These are phyloP conservation scores for Scaptomyza hsui DNA, from an alignment of 1,140 invertebrate genomes.

Conservation along the genomic window DNA sequence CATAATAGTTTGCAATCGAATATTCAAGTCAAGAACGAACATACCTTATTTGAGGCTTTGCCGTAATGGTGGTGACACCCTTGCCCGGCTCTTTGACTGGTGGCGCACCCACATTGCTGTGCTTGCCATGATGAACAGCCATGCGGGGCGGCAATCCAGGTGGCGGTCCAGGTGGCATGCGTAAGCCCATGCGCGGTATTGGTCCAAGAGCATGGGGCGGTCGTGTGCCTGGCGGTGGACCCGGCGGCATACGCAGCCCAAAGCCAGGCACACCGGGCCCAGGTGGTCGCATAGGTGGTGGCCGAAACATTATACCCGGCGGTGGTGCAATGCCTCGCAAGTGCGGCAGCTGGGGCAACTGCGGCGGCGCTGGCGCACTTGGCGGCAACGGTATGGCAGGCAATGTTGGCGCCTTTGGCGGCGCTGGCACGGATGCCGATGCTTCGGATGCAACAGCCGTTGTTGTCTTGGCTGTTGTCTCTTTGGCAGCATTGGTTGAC, in stretches of 20 bases:
- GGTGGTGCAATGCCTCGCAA: conserved; percentile 66
- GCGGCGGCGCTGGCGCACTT: conserved; percentile 59
- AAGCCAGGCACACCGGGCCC: conserved; percentile 68
- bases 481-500: conserved; percentile 15
- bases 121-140: conserved; percentile 74
- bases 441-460: not conserved
- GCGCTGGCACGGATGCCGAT: conserved; percentile 31
- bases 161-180: conserved; percentile 88
- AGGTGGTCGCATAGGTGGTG: conserved; percentile 86
- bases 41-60: conserved; percentile 94
- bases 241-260: conserved; percentile 85
- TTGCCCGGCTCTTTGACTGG: conserved; percentile 84
- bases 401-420: conserved; percentile 49
- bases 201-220: conserved; percentile 87
- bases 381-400: conserved; percentile 63
- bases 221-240: conserved; percentile 87
- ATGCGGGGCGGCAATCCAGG: conserved; percentile 86
- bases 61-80: conserved; percentile 91
- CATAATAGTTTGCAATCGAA: not conserved
- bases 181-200: conserved; percentile 83
- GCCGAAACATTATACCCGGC: conserved; percentile 86
- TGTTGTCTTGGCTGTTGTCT: conserved; percentile 19
- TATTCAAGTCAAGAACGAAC: conserved; percentile 57
- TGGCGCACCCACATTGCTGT: conserved; percentile 31
- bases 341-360: conserved; percentile 72